Base-by-base conservation (phyloP, 2,113 vertebrate species). In the Leiothrix lutea region DNA sequence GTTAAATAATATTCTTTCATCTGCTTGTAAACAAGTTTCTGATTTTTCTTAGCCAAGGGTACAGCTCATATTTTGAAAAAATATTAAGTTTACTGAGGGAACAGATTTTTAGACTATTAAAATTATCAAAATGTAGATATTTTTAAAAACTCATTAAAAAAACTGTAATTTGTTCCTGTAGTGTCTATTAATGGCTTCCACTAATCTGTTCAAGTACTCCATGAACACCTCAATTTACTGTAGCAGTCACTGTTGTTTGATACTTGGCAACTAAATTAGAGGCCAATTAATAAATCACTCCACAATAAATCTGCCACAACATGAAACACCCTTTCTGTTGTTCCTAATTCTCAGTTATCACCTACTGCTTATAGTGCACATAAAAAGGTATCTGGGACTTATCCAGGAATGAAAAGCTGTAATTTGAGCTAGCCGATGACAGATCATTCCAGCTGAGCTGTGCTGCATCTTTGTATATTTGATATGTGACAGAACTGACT, bases 271-370 rank as follows among this genome's bases (percentile, higher is more conserved):
- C 35, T 66, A 77, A 86, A 92, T 80, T 88, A 86, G 64, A 94
- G n/a, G 45, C 69, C 36, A 90, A 92, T 94, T 94, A 93, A 83
- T 88, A 94, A 92, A 96, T 94, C 90, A 71, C 56, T 84, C 72
- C 48, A 50, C 58, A 61, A 40, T 20, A 61, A 20, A 87, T 56
- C 72, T 94, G 82, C 53, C 82, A 90, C 36, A 92, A 69, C 85
- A 93, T 18, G 53, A 81, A 95, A 71, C 80, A 81, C 51, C 28
- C 56, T 78, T 91, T 73, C 80, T 79, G 69, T 78, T 92, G 60
- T 45, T 96, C 25, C 48, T 79, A 84, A 88, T 84, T 90, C 82
- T 91, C 77, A 92, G 65, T 17, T 90, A 92, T 67, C 86, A 78
- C 8, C 36, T 28, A 61, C 57, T 92, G 47, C 67, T 57, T 77